Base-by-base conservation (phyloP, 2,113 vertebrate genomes). In the Cynopterus brachyotis region DNA sequence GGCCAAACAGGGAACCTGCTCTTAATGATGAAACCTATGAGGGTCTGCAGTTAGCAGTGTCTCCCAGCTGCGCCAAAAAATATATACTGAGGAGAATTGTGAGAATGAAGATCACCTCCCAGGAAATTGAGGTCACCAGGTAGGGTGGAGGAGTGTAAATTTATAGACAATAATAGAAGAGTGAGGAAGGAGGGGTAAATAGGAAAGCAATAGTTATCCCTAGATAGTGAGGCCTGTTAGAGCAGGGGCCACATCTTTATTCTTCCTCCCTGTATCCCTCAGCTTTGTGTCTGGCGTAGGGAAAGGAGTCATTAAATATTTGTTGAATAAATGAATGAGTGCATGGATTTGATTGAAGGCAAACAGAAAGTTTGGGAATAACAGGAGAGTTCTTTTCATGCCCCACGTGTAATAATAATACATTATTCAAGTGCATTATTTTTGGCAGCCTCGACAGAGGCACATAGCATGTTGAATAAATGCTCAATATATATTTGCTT, bases 41-140 rank as follows among this genome's bases (percentile, higher is more conserved):
- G 66, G 83, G 60, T 69, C 88, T 94, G 26, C 79, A 81, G 88
- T 97, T 82, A 91, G 69, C 75, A 82, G 1, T 42, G 62, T 78
- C 76, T 94, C 70, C 80, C 47, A 19, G 45, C 83, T 92, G 90
- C 40, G 80, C 91, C 81, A 94, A 96, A 93, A 90, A 95, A 93
- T 96, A 96, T 59, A 95, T 32, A 78, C 72, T 53, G 13, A 16
- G 50, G 76, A 93, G 88, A 96, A 91, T 93, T 89, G 50, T 26
- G 70, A 93, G 81, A 93, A 88, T 64, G 79, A 88, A 85, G 85
- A 75, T 80, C 35, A 76, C 73, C 75, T 94, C 95, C 72, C 89
- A 67, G 73, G 96, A 97, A 95, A 67, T 30, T 50, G 78, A 83
- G 89, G 84, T 95, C 89, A 69, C 89, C 67, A 79, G 82, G 80